Evolutionary conservation across 2,797 vertebrate species (phyloP), one percentile per base, ranked within the genome.

Genomic region (Ficedula albicollis): DNA sequence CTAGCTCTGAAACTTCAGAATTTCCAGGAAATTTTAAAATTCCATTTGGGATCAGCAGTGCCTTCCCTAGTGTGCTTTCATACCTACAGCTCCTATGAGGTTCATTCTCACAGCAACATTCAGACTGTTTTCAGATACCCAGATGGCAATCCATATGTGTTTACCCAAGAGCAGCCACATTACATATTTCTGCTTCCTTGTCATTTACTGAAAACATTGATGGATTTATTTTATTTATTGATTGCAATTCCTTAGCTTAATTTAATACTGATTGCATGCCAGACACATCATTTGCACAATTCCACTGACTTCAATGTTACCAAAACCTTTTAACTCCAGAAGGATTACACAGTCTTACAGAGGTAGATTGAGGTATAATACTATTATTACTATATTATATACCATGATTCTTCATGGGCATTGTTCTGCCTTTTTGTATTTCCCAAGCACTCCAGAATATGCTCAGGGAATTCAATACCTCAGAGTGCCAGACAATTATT

Each of bases 41-140:
- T 84, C 9, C 21, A 5, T 11, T 82, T 59, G 52, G 26, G 16
- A 59, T 94, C 74, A 68, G 43, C 39, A 70, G 6, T 63, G 19
- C 46, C 32, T 94, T 79, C 34, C 44, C 84, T 29, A 10, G 27
- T 19, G 7, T 8, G 16, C 29, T 92, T 92, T 84, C 39, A 29
- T 1, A 48, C 7, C 4, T 11, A 34, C 10, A 2, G 9, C 36
- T 87, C 22, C 60, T n/a, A 4, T 0, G 3, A 85, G 26, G 5
- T 51, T 89, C 32, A n/a, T 52, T 88, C 63, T 87, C 68, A 60
- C 34, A 74, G 60, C 69, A 94, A n/a, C n/a, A 22, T 19, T 75
- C 46, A 52, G 67, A 34, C 15, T 64, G 32, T 48, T 74, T 80
- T 79, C 58, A 92, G 44, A 69, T 32, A 43, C 4, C 17, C 44